These are phyloP conservation scores for Ophioderma brevispina DNA, from an alignment of 35 echinoderm and acorn worm genomes.

Conservation along the genomic window DNA sequence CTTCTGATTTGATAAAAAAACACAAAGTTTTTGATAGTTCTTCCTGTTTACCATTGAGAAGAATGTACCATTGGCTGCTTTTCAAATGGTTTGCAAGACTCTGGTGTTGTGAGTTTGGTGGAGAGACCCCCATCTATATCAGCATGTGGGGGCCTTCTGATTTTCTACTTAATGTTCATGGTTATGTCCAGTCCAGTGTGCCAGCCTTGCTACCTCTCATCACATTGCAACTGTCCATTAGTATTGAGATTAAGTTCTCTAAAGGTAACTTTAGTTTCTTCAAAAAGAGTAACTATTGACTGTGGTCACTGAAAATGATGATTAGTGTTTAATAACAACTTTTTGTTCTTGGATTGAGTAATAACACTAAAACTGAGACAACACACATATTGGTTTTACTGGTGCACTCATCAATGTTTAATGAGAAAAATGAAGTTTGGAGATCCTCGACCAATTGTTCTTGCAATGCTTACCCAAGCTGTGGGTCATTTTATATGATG, in stretches of 20 bases:
- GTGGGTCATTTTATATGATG: constrained; percentile 66
- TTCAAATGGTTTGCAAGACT: too few species aligned
- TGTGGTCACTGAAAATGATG: constrained; percentile 44
- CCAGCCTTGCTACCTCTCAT: constrained; percentile 57
- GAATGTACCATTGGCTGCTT: too few species aligned
- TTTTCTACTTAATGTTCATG: constrained; percentile 29
- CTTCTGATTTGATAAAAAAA: too few species aligned
- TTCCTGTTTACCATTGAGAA: too few species aligned
- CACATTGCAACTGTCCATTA: constrained; percentile 68
- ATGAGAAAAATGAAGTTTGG: constrained; percentile 28
- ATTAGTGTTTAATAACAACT: constrained; percentile 40
- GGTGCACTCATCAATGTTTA: constrained; percentile 61
- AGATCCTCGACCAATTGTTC: constrained; percentile 33
- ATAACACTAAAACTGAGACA: constrained; percentile 28
- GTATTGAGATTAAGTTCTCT: constrained; percentile 58
- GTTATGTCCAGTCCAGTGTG: too few species aligned
- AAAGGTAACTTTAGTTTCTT: constrained; percentile 28
- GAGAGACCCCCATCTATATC: too few species aligned
- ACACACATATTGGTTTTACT: constrained; percentile 29
- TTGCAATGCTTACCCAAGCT: constrained; percentile 49
- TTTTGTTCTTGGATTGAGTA: constrained; percentile 1
- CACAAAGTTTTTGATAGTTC: too few species aligned
- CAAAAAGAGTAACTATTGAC: too few species aligned
- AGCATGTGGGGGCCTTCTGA: constrained; percentile 13
- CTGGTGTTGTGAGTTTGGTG: too few species aligned